Percentiles rank a stretch among this genome's conserved stretches.
Conservation (phyloP, 2,888 invertebrate genomes). For the Microchrysa polita region DNA sequence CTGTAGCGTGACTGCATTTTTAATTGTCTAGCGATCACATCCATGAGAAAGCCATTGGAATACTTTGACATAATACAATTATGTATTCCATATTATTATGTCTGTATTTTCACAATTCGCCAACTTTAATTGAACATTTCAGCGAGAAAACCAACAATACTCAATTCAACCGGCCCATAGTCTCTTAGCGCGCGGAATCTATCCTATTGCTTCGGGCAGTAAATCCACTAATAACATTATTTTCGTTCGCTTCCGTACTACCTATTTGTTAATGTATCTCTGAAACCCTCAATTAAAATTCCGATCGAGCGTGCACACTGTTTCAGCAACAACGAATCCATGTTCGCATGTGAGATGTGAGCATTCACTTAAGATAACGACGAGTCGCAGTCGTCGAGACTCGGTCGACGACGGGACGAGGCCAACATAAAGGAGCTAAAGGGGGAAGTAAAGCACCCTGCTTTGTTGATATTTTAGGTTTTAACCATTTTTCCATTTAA, state of each 20-base stretch:
- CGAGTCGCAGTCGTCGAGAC: too few relatives aligned
- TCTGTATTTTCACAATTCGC: too few relatives aligned
- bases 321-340: conserved; percentile 32
- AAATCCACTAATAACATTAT: conserved; percentile 36
- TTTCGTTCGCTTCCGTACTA: conserved; percentile 34
- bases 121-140: too few relatives aligned
- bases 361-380: conserved; percentile 41
- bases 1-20: too few relatives aligned
- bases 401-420: too few relatives aligned
- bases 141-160: too few relatives aligned
- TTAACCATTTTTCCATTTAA: conserved; percentile 41
- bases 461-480: conserved; percentile 38
- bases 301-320: conserved; percentile 40
- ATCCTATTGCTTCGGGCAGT: not conserved
- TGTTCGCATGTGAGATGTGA: conserved; percentile 41
- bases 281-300: conserved; percentile 44
- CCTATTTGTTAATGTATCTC: conserved; percentile 43
- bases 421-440: not conserved
- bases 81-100: too few relatives aligned
- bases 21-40: too few relatives aligned
- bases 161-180: too few relatives aligned
- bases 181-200: conserved; percentile 20
- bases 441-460: conserved; percentile 33
- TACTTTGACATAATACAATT: too few relatives aligned
- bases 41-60: too few relatives aligned